phyloP scores from a whole-genome alignment of 2,797 vertebrate species.

The Sebastes hubbsi region DNA sequence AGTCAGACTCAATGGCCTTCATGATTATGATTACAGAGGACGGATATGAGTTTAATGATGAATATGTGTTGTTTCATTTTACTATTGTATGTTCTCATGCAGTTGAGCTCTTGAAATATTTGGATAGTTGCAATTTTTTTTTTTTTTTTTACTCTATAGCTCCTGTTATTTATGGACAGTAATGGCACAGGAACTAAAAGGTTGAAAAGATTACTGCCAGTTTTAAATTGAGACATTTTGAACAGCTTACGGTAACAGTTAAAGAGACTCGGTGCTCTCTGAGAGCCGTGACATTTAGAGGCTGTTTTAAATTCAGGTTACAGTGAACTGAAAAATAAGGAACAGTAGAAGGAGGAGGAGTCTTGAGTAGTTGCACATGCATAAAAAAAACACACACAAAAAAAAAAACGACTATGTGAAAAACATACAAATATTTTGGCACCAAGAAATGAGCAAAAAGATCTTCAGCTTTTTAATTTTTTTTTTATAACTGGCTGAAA shows the following conservation, averaged over 20 bases:
- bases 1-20: slow-evolving; percentile 34
- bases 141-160: slow-evolving; percentile 15
- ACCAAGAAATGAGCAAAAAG: slow-evolving; percentile 1
- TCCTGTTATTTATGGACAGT: slow-evolving; percentile 13
- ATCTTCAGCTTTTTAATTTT: slow-evolving; percentile 3
- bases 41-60: slow-evolving; percentile 41
- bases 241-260: background rate
- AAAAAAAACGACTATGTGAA: background rate
- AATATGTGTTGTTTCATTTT: slow-evolving; percentile 52
- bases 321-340: background rate
- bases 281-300: background rate
- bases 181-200: slow-evolving; percentile 18
- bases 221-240: slow-evolving; percentile 11
- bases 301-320: background rate
- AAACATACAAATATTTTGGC: background rate
- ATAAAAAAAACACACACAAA: background rate
- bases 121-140: slow-evolving; percentile 48
- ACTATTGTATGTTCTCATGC: slow-evolving; percentile 36
- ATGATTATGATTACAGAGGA: slow-evolving; percentile 21
- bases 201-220: background rate
- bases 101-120: slow-evolving; percentile 46
- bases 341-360: background rate
- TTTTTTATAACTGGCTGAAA: background rate
- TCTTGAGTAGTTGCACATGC: background rate
- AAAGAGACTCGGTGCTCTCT: background rate